These are phyloP conservation scores for Sphaeridia pumilis DNA, from an alignment of 2,888 invertebrate species.

Conservation along the genomic window DNA sequence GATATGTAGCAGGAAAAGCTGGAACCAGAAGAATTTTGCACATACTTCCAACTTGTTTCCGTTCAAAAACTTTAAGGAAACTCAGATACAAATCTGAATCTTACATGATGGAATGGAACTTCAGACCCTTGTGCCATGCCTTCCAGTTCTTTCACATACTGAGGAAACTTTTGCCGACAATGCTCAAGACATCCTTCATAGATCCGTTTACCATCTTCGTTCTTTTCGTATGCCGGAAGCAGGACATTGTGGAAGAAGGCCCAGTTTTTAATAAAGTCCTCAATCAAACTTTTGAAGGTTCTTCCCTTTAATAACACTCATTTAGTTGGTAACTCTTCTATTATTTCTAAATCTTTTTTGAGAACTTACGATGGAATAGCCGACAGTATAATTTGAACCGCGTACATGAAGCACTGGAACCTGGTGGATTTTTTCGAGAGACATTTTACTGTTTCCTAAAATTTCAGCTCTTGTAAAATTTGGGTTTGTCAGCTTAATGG, in stretches of 20 bases:
- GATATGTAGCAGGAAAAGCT: conserved; percentile 75
- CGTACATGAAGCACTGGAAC: conserved; percentile 11
- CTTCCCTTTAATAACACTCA: conserved; percentile 51
- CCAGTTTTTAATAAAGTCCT: conserved; percentile 51
- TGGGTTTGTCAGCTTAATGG: too few species aligned
- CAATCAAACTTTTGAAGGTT: conserved; percentile 61
- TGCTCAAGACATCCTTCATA: conserved; percentile 63
- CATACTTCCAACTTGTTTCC: not conserved
- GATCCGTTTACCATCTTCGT: conserved; percentile 53
- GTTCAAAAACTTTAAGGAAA: not conserved
- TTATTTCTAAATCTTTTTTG: not conserved
- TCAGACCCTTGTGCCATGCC: conserved; percentile 76
- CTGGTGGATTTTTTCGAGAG: conserved; percentile 2
- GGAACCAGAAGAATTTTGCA: conserved; percentile 35
- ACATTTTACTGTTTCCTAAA: too few species aligned
- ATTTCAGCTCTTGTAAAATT: too few species aligned
- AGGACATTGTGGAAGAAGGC: conserved; percentile 54
- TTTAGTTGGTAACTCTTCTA: too few species aligned
- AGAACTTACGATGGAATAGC: conserved; percentile 11
- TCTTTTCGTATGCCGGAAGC: conserved; percentile 59
- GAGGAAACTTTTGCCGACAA: conserved; percentile 60
- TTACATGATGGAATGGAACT: conserved; percentile 70
- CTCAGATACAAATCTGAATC: not conserved
- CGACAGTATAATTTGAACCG: conserved; percentile 7
- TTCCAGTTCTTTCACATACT: conserved; percentile 68